These are phyloP conservation scores for Miichthys miiuy DNA, from an alignment of 2,797 vertebrate genomes.

Conservation along the genomic window DNA sequence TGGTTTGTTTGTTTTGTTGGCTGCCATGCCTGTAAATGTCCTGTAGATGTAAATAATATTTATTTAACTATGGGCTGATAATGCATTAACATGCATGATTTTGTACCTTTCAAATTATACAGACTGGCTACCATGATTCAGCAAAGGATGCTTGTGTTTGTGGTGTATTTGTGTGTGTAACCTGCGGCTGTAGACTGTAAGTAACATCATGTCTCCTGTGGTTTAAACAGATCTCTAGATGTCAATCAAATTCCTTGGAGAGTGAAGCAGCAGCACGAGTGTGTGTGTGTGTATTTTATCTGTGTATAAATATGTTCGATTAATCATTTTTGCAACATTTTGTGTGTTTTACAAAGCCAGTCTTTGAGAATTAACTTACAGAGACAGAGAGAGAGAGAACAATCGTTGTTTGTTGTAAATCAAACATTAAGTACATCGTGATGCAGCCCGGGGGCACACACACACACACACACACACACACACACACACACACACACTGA, in stretches of 20 bases:
- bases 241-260: slow-evolving; percentile 13
- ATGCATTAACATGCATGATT: background rate
- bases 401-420: slow-evolving; percentile 25
- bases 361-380: background rate
- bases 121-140: slow-evolving; percentile 18
- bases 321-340: background rate
- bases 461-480: slow-evolving; percentile 27
- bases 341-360: background rate
- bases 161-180: background rate
- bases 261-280: background rate
- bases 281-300: background rate
- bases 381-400: background rate
- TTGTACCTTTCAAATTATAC: background rate
- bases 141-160: background rate
- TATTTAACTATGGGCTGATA: background rate
- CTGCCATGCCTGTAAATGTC: background rate
- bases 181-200: slow-evolving; percentile 4
- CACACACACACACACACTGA: slow-evolving; percentile 1
- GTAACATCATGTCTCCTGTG: slow-evolving; percentile 9
- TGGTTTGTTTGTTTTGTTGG: background rate
- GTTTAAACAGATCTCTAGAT: background rate
- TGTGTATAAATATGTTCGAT: background rate
- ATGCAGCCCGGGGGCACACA: slow-evolving; percentile 16
- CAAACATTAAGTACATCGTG: slow-evolving; percentile 32
- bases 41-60: slow-evolving; percentile 2